These are phyloP conservation scores for Scomberomorus guttatus DNA, from an alignment of 2,797 vertebrate genomes.

Conservation along the genomic window DNA sequence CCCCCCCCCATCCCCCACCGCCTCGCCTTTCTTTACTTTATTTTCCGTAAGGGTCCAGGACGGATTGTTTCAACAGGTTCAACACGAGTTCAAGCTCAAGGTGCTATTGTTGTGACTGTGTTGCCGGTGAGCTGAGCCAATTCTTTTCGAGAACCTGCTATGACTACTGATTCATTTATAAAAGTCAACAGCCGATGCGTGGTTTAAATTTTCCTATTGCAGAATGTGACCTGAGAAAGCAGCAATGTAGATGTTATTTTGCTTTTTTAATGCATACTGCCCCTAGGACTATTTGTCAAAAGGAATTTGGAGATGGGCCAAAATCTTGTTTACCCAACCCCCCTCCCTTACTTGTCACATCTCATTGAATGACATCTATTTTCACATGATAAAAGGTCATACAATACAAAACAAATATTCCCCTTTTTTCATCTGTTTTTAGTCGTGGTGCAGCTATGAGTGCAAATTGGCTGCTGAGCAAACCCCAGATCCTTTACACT, in stretches of 20 bases:
- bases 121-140: neutral
- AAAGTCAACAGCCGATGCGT: neutral
- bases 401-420: conserved; percentile 4
- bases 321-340: conserved; percentile 18
- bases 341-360: conserved; percentile 25
- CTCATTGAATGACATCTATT: conserved; percentile 27
- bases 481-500: neutral
- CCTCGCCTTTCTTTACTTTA: conserved; percentile 41
- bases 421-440: neutral
- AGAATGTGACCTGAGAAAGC: neutral
- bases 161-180: conserved; percentile 43
- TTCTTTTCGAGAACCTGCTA: conserved; percentile 22
- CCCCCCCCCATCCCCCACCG: too few relatives aligned
- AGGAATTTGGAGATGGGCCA: conserved; percentile 30
- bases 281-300: conserved; percentile 7
- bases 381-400: conserved; percentile 29
- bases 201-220: conserved; percentile 8
- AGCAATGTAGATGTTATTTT: neutral
- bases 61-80: conserved; percentile 61
- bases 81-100: conserved; percentile 47
- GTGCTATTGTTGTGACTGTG: conserved; percentile 54
- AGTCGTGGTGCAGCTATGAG: fast-evolving
- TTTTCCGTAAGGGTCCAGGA: conserved; percentile 32
- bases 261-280: neutral
- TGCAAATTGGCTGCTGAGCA: neutral